phyloP scores from a whole-genome alignment of 2,888 invertebrate species.

The Unio pictorum region DNA sequence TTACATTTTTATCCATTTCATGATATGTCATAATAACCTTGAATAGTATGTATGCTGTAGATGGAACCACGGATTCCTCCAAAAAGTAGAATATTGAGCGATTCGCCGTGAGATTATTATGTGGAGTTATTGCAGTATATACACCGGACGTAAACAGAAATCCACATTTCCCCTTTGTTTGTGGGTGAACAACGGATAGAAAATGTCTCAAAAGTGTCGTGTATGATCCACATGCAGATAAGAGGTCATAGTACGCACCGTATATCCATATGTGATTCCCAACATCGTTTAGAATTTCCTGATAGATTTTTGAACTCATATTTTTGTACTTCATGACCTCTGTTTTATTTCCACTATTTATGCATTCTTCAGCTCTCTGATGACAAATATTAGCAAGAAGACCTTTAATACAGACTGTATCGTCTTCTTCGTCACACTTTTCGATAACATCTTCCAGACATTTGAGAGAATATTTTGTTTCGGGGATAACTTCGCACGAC shows the following conservation, averaged over 20 bases:
- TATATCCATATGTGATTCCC: slow-evolving; percentile 3
- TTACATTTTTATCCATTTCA: too few relatives aligned
- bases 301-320: not conserved
- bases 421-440: not conserved
- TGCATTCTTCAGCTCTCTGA: slow-evolving; percentile 3
- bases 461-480: too few relatives aligned
- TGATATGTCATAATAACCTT: not conserved
- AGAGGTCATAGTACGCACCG: slow-evolving; percentile 7
- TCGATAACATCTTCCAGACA: too few relatives aligned
- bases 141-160: slow-evolving; percentile 1
- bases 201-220: slow-evolving; percentile 4
- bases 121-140: slow-evolving; percentile 2
- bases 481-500: too few relatives aligned
- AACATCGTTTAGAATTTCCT: too few relatives aligned
- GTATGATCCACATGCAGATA: not conserved
- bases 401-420: not conserved
- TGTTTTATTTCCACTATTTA: not conserved
- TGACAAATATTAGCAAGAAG: slow-evolving; percentile 9
- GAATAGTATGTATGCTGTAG: slow-evolving; percentile 5
- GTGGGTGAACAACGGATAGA: not conserved
- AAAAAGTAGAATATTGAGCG: not conserved
- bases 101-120: slow-evolving; percentile 4
- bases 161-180: not conserved
- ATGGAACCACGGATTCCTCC: slow-evolving; percentile 3
- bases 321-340: not conserved